Evolutionary conservation across 2,888 invertebrate genomes (phyloP), one percentile per base, ranked within the genome.

Genomic region (Epicampocera succincta): DNA sequence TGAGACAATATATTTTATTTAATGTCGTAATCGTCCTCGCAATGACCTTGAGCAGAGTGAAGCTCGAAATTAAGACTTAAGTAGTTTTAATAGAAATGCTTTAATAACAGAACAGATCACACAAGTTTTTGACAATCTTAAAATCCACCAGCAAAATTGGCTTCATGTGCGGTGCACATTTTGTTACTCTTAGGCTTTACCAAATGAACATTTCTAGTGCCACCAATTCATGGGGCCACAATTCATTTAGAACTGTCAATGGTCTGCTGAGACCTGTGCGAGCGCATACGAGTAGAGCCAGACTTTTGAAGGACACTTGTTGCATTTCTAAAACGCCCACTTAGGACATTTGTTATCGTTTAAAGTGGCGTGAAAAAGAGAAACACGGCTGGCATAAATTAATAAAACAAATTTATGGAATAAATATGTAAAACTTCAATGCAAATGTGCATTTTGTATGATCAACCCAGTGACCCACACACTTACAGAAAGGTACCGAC

Each of bases 221-320:
- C 21, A 29, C 12, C 21, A 48, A 3, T n/a, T n/a, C 17, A 19
- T 44, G 19, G 50, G 42, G 8, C 58, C 44, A 11, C 19, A 50
- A 42, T 29, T 44, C 46, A 29, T 11, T n/a, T 2, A 50, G 21
- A 38, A 56, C 25, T 66, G 56, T 66, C 40, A 58, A 29, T 38
- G 19, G 11, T 42, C 21, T 52, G 12, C 40, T 54, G 29, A 25
- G 56, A 15, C 29, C 42, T 56, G 42, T 58, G n/a, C n/a, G n/a
- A n/a, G n/a, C n/a, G n/a, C n/a, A 38, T 63, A n/a, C 76, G n/a
- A n/a, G n/a, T n/a, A n/a, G n/a, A 68, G 61, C 60, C 66, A 60
- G 74, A 74, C 60, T 56, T 78, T 78, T 78, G 82, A 82, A 82
- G 82, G 82, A 82, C 82, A 82, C 61, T 82, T 78, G 78, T 78